Base-by-base conservation (phyloP, 1,140 invertebrate species). In the Archivesica marissinica region DNA sequence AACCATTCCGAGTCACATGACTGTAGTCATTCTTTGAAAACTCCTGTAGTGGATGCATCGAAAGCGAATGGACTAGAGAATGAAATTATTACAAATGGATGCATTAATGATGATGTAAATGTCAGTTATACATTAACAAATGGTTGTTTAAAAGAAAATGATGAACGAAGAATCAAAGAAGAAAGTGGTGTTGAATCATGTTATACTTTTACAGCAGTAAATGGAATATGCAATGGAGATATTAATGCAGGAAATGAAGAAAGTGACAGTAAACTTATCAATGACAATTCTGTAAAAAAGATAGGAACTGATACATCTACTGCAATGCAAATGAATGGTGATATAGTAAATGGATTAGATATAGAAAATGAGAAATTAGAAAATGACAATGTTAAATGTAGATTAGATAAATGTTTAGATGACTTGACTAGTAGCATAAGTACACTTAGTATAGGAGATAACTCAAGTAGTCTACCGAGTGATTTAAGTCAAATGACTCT, bases 381-480 rank as follows among this genome's bases (percentile, higher is more conserved):
- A 20, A 81, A 44, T 33, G 66, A 59, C 3, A 35, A 52, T 17
- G 50, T 39, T 52, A 56, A 25, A 39, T n/a, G 30, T 41, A 77
- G 39, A 41, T 50, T 41, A 17, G 76, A 64, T 15, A 78, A 64
- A 25, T 78, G 56, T 4, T 54, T 78, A 17, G 47, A 3, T 44
- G 76, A 78, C 50, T 41, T 83, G 3, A 83, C 80, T n/a, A 75
- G 68, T 17, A 59, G 52, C 39, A 30, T 83, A 15, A 83, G 80
- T 23, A 72, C 80, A 20, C 25, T 83, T 1, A 83, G 80, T 64
- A 59, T 83, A 39, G 70, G 66, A 13, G 80, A 83, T 23, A 20
- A 28, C 7, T 75, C 80, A 9, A 72, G 68, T 72, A 72, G 68
- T 33, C n/a, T 64, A 17, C 35, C 76, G 0, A 78, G 76, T 47